These are phyloP conservation scores for Petaurus breviceps DNA, from an alignment of 2,113 vertebrate genomes.

Conservation along the genomic window DNA sequence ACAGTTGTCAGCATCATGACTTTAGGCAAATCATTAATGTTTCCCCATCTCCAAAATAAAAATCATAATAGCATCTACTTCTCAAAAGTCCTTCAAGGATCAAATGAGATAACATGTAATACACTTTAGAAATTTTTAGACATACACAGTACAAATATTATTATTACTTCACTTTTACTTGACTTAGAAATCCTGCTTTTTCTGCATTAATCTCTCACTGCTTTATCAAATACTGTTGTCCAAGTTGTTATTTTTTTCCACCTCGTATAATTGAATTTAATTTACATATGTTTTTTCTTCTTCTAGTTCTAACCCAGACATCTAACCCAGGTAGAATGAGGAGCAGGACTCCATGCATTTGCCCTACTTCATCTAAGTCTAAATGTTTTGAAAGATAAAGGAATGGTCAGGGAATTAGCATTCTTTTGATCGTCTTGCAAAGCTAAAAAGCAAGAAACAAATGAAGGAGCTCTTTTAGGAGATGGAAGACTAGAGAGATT, in stretches of 20 bases:
- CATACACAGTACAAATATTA: background rate
- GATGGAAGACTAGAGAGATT: background rate
- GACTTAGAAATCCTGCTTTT: constrained; percentile 12
- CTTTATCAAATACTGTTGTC: background rate
- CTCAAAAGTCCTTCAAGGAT: background rate
- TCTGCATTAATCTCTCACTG: background rate
- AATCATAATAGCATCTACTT: background rate
- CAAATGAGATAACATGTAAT: background rate
- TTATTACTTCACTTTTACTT: background rate
- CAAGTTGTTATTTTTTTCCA: background rate
- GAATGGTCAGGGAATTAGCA: background rate
- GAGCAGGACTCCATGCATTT: background rate
- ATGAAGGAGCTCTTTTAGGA: background rate
- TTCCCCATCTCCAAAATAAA: background rate
- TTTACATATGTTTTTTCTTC: background rate
- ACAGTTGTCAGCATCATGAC: background rate
- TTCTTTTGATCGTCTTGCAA: background rate
- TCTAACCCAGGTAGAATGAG: background rate
- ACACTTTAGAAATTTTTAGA: background rate
- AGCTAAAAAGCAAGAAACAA: background rate
- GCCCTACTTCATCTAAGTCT: background rate
- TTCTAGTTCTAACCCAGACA: background rate
- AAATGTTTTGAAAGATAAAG: background rate
- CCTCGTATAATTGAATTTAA: background rate
- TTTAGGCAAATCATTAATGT: background rate